Evolutionary conservation across 2,797 vertebrate species (phyloP).

Genomic region (Arctocebus calabarensis): DNA sequence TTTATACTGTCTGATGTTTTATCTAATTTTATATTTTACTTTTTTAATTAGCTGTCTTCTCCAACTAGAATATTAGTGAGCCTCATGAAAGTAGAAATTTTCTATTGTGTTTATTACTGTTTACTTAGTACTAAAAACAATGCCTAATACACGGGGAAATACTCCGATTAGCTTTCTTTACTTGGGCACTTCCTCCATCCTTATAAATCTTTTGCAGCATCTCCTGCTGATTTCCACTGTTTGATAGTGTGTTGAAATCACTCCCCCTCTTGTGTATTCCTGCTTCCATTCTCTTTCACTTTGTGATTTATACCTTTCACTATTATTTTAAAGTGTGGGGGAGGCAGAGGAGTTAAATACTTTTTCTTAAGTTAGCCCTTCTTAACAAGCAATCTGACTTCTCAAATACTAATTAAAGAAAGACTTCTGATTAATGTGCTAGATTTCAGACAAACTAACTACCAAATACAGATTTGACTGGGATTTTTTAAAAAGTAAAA

Average conservation of each 20-base stretch:
- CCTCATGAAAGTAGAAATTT: neutral
- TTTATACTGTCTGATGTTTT: neutral
- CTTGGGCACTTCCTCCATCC: no score
- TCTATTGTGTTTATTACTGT: neutral
- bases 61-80: neutral
- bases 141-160: neutral
- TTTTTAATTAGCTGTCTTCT: neutral
- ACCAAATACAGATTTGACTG: neutral
- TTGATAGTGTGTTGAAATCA: neutral
- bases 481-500: neutral
- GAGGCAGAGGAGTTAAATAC: neutral
- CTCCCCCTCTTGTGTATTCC: no score
- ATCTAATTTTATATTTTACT: neutral
- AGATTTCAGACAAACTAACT: neutral
- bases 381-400: neutral
- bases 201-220: neutral
- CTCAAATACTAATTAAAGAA: conserved; percentile 27
- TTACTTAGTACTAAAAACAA: neutral
- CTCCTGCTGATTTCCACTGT: neutral
- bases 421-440: neutral
- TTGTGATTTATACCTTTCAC: neutral
- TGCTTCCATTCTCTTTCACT: neutral
- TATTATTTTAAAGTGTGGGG: neutral
- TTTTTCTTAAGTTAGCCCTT: neutral
- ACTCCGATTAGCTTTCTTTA: neutral